These are phyloP conservation scores for Zaprionus kolodkinae DNA, from an alignment of 1,140 invertebrate species.

Conservation along the genomic window DNA sequence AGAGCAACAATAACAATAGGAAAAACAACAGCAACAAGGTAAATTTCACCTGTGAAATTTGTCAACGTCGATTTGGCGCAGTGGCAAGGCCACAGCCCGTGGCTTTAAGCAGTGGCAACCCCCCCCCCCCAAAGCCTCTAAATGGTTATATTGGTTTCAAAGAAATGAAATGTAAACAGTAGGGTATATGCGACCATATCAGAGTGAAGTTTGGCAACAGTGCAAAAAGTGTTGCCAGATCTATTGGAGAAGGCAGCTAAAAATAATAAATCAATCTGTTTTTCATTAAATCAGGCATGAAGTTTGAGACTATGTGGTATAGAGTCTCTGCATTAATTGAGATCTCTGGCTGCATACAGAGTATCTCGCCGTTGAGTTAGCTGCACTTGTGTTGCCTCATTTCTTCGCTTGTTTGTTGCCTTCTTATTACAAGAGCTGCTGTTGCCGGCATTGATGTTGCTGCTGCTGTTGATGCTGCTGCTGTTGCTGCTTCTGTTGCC, in stretches of 20 bases:
- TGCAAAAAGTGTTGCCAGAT: neutral
- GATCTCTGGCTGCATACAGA: too few relatives aligned
- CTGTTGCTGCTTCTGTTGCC: slow-evolving; percentile 20
- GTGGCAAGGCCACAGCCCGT: neutral
- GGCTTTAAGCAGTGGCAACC: neutral
- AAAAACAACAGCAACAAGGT: neutral
- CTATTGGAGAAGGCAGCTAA: too few relatives aligned
- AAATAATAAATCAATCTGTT: too few relatives aligned
- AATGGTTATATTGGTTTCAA: neutral
- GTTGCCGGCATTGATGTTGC: slow-evolving; percentile 19
- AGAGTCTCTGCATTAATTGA: too few relatives aligned
- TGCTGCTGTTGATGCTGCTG: slow-evolving; percentile 61
- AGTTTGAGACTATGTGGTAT: too few relatives aligned
- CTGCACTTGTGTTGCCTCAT: neutral
- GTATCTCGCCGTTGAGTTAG: neutral
- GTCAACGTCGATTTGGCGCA: slow-evolving; percentile 42
- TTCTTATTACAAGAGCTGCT: slow-evolving; percentile 21
- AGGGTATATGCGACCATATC: too few relatives aligned
- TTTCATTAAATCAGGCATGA: too few relatives aligned
- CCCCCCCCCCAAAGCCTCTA: neutral
- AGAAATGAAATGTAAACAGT: neutral
- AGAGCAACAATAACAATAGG: neutral
- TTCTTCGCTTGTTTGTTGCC: neutral
- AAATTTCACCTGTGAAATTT: slow-evolving; percentile 21
- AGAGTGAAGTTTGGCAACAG: too few relatives aligned